phyloP scores from a whole-genome alignment of 2,113 vertebrate genomes.

The Euleptes europaea region DNA sequence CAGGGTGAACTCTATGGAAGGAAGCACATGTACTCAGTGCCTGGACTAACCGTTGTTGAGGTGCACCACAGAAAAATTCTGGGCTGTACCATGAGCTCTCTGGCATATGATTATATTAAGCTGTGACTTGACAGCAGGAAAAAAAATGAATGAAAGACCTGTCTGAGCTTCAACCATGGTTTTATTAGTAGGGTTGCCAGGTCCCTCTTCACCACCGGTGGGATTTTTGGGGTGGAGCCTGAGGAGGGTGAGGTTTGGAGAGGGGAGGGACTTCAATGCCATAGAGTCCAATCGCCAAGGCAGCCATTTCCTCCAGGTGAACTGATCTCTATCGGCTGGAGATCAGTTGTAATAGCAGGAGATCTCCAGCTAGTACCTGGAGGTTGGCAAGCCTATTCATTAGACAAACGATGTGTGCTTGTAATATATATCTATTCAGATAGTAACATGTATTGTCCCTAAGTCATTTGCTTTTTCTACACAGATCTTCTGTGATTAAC shows the following conservation, averaged over 20 bases:
- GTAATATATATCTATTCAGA: background rate
- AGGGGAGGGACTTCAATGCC: too few species aligned
- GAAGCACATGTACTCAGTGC: background rate
- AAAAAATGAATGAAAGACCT: background rate
- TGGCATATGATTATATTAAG: background rate
- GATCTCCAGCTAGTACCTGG: too few species aligned
- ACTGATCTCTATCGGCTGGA: too few species aligned
- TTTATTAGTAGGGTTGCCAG: too few species aligned
- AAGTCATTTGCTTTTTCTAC: background rate
- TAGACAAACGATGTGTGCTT: background rate
- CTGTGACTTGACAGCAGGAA: too few species aligned
- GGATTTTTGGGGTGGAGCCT: too few species aligned
- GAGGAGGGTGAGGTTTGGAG: too few species aligned
- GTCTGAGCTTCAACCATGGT: background rate
- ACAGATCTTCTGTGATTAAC: accelerated
- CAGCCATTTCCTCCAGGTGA: too few species aligned
- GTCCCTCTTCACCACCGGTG: too few species aligned
- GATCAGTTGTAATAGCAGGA: too few species aligned
- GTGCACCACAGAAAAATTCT: background rate
- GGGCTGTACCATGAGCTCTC: background rate
- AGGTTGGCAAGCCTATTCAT: too few species aligned
- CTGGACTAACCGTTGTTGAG: background rate
- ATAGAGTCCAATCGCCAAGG: too few species aligned
- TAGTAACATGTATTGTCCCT: background rate
- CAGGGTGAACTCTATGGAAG: background rate